Percentiles rank a stretch among this genome's conserved stretches.
These are phyloP conservation scores for Setophaga petechia DNA, from an alignment of 2,113 vertebrate genomes.

Conservation along the genomic window DNA sequence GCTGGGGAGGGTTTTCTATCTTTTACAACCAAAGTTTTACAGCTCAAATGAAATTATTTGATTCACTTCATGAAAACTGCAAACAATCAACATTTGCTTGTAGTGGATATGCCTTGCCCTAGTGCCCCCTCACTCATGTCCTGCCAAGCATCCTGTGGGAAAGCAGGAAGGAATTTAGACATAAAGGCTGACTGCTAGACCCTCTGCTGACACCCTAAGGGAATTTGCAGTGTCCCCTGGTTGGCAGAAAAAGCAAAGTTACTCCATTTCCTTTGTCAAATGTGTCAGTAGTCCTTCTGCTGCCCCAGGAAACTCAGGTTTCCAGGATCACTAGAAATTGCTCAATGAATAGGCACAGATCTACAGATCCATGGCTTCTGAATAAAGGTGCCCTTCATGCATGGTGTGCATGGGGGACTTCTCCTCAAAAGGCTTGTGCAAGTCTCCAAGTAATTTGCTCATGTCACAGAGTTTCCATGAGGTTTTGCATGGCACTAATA, in stretches of 20 bases:
- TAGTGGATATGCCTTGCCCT: background rate
- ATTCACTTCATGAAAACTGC: background rate
- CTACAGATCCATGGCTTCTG: background rate
- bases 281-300: background rate
- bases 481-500: background rate
- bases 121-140: background rate
- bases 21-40: background rate
- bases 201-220: background rate
- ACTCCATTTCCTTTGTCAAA: background rate
- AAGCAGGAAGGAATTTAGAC: background rate
- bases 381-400: background rate
- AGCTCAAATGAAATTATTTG: background rate
- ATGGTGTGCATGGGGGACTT: fast-evolving
- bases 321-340: background rate
- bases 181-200: background rate
- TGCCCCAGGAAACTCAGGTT: background rate
- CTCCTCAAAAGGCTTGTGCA: background rate
- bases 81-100: background rate
- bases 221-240: background rate
- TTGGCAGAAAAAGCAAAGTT: background rate
- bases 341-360: background rate
- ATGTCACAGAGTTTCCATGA: background rate
- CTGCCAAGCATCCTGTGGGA: background rate
- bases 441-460: background rate
- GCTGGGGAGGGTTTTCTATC: fast-evolving